Evolutionary conservation across 2,113 vertebrate genomes (phyloP), one percentile per base, ranked within the genome.

Genomic region (Coptodon rendalli): DNA sequence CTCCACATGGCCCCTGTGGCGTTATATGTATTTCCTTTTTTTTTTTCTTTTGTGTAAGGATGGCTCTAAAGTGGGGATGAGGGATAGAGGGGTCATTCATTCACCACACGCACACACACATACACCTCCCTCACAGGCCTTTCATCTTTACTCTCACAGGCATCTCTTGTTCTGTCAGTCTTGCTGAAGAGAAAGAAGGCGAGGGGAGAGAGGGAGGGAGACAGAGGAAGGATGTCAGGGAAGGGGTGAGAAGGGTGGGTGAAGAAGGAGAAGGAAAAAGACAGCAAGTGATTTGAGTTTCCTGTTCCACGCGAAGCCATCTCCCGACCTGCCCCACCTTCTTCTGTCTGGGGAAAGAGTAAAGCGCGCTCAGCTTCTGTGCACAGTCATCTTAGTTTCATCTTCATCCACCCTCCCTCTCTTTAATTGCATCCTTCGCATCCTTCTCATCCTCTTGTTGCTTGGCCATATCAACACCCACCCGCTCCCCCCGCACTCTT

Each of bases 101-200:
- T 93, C 89, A 85, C 68, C 80, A 84, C 86, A 34, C 94, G 2
- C 61, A 29, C 13, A 53, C 50, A 40, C 45, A 57, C 91, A 80
- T 50, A 83, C 81, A 90, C 92, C 85, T 87, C 91, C 91, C 91
- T 89, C 82, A 10, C 73, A 82, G 91, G 91, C 90, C 95, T 95
- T 95, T 95, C 94, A 95, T 96, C 94, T 95, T 93, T 84, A 85
- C 93, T 89, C 93, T 93, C 94, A 96, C 95, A 96, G 94, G 87
- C 93, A 59, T 92, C 94, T 94, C 95, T 95, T 96, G 95, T 96
- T 95, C 92, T 90, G 89, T 92, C 90, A 83, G 89, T 93, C 87
- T 93, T 16, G n/a, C 80, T 89, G 85, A 91, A 80, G 89, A 86
- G 85, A 91, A 78, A 90, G 83, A 80, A 59, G 83, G 85, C 19